These are phyloP conservation scores for Pomacea maculata DNA, from an alignment of 1,140 invertebrate genomes.

Conservation along the genomic window DNA sequence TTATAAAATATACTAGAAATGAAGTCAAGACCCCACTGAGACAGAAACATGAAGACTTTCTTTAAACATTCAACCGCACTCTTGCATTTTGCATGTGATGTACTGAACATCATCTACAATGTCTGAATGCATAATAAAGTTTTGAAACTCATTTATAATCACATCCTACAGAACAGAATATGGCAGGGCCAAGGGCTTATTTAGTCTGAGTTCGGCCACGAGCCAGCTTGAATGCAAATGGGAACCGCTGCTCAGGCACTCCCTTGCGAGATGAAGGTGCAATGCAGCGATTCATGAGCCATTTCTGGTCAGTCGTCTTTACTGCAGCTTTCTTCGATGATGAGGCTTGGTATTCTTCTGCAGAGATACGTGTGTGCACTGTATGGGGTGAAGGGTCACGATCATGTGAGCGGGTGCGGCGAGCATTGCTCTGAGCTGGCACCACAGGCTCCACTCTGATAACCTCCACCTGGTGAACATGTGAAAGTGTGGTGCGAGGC, in stretches of 20 bases:
- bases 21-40: no score
- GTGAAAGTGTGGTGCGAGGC: background rate
- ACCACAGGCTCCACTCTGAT: conserved; percentile 20
- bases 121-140: no score
- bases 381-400: conserved; percentile 8
- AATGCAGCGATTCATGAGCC: conserved; percentile 16
- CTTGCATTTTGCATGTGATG: no score
- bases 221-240: conserved; percentile 13
- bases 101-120: no score
- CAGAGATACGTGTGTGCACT: conserved; percentile 17
- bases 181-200: background rate
- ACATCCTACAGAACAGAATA: background rate
- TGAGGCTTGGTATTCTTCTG: conserved; percentile 1
- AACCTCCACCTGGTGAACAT: conserved; percentile 2
- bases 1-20: no score
- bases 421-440: background rate
- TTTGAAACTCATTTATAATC: background rate
- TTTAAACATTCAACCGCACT: no score
- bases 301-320: conserved; percentile 22
- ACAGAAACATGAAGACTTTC: no score
- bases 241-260: conserved; percentile 1
- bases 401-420: background rate
- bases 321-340: background rate
- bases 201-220: conserved; percentile 11
- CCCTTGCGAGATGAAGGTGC: background rate